Percentiles rank a stretch among this genome's conserved stretches.
These are phyloP conservation scores for Toxotes lorentzi DNA, from an alignment of 2,797 vertebrate genomes.

Conservation along the genomic window DNA sequence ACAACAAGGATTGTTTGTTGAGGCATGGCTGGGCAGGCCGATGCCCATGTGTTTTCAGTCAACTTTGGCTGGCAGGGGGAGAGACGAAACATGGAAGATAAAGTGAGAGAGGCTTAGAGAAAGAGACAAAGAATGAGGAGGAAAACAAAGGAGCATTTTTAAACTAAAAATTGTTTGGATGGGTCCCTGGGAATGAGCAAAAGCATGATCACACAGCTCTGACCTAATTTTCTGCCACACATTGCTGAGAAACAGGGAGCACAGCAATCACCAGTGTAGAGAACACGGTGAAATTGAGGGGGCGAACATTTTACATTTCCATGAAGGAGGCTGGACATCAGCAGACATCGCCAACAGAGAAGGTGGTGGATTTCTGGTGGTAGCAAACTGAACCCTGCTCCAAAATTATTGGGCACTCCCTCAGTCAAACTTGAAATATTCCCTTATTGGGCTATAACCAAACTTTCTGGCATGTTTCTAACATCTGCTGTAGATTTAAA, in stretches of 20 bases:
- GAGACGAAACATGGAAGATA: constrained; percentile 26
- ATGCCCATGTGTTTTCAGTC: constrained; percentile 73
- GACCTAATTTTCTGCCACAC: constrained; percentile 53
- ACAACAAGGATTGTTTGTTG: constrained; percentile 32
- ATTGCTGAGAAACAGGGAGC: constrained; percentile 2
- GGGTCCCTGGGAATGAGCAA: constrained; percentile 29
- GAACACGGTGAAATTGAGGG: constrained; percentile 6
- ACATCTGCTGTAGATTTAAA: constrained; percentile 1
- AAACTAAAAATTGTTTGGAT: constrained; percentile 39
- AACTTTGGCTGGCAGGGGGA: constrained; percentile 45
- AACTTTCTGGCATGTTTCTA: neutral
- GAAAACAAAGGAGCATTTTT: constrained; percentile 48
- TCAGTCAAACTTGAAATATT: neutral
- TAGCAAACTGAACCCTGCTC: neutral
- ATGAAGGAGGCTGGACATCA: constrained; percentile 3
- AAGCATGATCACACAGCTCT: constrained; percentile 57
- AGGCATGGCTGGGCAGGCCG: constrained; percentile 51
- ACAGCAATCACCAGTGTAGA: constrained; percentile 19
- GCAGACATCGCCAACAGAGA: neutral
- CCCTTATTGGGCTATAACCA: neutral
- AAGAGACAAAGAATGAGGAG: constrained; percentile 34
- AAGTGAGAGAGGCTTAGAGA: constrained; percentile 24
- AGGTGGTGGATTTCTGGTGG: neutral
- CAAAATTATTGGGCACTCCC: neutral
- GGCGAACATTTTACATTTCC: neutral